A percentile compares a stretch with the other conserved stretches of the same genome.
Conservation (phyloP, 2,113 vertebrate genomes). For the Leucosticte australis region DNA sequence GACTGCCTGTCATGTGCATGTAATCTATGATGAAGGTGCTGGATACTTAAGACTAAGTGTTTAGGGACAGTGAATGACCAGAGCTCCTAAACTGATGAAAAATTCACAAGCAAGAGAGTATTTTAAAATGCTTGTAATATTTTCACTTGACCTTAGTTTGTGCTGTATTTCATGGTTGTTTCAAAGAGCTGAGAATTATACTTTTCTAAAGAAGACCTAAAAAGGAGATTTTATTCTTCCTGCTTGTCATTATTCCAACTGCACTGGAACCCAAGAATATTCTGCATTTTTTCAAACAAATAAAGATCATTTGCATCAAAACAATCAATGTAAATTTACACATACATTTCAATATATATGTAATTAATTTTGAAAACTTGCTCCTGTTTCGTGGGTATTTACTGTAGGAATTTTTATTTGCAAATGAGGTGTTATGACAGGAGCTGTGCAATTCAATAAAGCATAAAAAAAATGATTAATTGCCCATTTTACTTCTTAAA, state of each 20-base stretch:
- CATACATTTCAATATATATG: neutral
- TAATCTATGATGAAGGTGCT: neutral
- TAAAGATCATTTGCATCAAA: neutral
- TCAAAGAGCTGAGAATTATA: neutral
- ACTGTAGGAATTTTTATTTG: neutral
- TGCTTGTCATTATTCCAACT: neutral
- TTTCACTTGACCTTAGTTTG: neutral
- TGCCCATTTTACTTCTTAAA: neutral
- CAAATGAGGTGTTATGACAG: neutral
- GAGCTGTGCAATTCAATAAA: neutral
- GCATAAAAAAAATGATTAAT: neutral
- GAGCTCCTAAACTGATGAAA: neutral
- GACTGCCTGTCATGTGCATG: fast-evolving
- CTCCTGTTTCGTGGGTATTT: neutral
- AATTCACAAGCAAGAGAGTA: neutral
- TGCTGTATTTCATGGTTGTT: neutral
- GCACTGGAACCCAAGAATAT: neutral
- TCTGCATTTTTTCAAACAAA: neutral
- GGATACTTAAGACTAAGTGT: neutral
- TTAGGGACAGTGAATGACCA: neutral
- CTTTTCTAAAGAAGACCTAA: neutral
- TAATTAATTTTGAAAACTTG: neutral
- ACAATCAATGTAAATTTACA: neutral
- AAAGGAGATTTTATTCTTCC: neutral
- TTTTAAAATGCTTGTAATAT: neutral